Evolutionary conservation across 2,797 vertebrate genomes (phyloP).

Genomic region (Selene dorsalis): DNA sequence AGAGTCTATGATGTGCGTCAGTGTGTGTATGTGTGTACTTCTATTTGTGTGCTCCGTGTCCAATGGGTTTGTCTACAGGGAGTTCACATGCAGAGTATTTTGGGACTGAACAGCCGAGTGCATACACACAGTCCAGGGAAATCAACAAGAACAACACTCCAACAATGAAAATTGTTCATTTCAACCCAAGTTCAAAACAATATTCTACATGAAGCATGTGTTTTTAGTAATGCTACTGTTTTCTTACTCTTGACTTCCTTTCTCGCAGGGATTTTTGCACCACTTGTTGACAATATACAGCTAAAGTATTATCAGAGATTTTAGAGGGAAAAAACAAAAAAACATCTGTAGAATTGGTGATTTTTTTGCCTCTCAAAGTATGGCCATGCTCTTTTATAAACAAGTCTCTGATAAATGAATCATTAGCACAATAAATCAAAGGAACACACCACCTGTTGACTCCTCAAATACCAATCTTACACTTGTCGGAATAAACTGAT

Average conservation of each 20-base stretch:
- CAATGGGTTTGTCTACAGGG: slow-evolving; percentile 53
- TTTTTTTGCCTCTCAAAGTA: slow-evolving; percentile 54
- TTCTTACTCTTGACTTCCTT: slow-evolving; percentile 23
- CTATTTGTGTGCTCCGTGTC: neutral
- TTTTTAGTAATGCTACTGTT: slow-evolving; percentile 37
- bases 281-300: slow-evolving; percentile 42
- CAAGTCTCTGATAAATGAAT: slow-evolving; percentile 51
- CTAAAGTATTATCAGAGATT: slow-evolving; percentile 32
- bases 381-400: slow-evolving; percentile 23
- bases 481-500: slow-evolving; percentile 6
- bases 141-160: slow-evolving; percentile 59
- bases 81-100: slow-evolving; percentile 63
- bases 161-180: slow-evolving; percentile 65
- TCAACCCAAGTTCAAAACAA: slow-evolving; percentile 51
- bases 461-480: slow-evolving; percentile 21
- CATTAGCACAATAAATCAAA: slow-evolving; percentile 56
- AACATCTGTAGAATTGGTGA: slow-evolving; percentile 33
- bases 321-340: neutral
- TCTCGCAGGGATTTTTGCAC: slow-evolving; percentile 13
- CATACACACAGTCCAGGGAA: slow-evolving; percentile 53
- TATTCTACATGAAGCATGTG: slow-evolving; percentile 43
- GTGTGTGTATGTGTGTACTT: neutral
- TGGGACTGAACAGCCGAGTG: slow-evolving; percentile 63
- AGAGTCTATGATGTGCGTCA: slow-evolving; percentile 13
- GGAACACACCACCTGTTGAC: slow-evolving; percentile 27